A percentile compares a stretch with the other conserved stretches of the same genome.
These are phyloP conservation scores for Hyphantria cunea DNA, from an alignment of 1,140 invertebrate genomes.

Conservation along the genomic window DNA sequence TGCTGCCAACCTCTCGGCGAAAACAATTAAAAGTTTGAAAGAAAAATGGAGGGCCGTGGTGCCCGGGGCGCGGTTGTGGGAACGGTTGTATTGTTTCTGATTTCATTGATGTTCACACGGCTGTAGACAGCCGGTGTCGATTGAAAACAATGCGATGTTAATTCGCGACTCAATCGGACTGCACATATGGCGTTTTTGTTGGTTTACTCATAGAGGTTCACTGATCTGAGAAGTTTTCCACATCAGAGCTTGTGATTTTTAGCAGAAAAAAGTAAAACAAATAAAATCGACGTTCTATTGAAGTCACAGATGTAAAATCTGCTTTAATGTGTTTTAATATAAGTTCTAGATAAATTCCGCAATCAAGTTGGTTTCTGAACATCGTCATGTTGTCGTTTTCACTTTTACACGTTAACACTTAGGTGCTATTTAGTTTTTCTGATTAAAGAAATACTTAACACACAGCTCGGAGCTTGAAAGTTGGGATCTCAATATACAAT, in stretches of 20 bases:
- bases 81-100: constrained; percentile 59
- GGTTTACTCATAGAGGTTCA: constrained; percentile 15
- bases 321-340: too few relatives aligned
- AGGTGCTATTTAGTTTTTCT: too few relatives aligned
- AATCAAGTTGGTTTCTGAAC: too few relatives aligned
- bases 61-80: constrained; percentile 68
- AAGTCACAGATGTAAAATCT: too few relatives aligned
- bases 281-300: neutral
- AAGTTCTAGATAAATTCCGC: too few relatives aligned
- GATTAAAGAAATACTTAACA: too few relatives aligned
- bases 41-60: constrained; percentile 46
- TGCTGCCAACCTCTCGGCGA: constrained; percentile 55
- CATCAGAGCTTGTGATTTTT: constrained; percentile 11
- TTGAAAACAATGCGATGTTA: constrained; percentile 42
- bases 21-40: constrained; percentile 72
- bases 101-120: constrained; percentile 66
- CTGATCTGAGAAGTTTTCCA: constrained; percentile 8
- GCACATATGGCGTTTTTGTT: constrained; percentile 52
- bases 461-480: too few relatives aligned
- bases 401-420: too few relatives aligned
- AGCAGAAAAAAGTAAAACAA: constrained; percentile 20
- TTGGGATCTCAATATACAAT: too few relatives aligned
- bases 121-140: constrained; percentile 51
- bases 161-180: constrained; percentile 37
- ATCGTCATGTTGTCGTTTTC: too few relatives aligned